Conservation (phyloP, 2,888 invertebrate genomes). For the Ochropacha duplaris region DNA sequence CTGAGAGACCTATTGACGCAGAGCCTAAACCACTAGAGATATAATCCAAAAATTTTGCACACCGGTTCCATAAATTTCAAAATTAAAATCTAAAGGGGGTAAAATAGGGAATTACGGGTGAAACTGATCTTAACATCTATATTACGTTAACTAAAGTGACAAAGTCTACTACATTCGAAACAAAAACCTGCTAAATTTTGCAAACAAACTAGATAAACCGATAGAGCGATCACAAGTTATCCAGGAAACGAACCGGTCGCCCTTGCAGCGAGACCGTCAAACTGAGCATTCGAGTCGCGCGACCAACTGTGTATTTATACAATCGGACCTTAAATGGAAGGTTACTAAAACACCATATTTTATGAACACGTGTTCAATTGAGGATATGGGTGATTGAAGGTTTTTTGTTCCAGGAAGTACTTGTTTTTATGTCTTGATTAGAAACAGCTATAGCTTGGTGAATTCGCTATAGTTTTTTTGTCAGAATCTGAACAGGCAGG, state of each 20-base stretch:
- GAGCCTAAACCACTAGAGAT: no score
- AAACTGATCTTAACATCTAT: background rate
- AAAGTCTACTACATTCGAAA: background rate
- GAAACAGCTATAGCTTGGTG: background rate
- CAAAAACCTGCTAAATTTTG: slow-evolving; percentile 10
- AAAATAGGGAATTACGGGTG: no score
- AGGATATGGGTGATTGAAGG: background rate
- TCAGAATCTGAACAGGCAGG: no score
- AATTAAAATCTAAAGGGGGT: no score
- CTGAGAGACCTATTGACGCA: no score
- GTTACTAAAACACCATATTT: slow-evolving; percentile 42
- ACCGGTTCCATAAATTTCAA: no score
- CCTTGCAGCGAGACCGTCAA: slow-evolving; percentile 55
- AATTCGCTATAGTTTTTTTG: no score
- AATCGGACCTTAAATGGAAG: slow-evolving; percentile 49
- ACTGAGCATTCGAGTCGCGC: slow-evolving; percentile 38
- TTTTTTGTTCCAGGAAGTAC: background rate
- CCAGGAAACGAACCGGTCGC: slow-evolving; percentile 73
- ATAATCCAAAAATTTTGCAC: no score
- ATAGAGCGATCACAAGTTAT: slow-evolving; percentile 51
- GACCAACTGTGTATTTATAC: slow-evolving; percentile 33
- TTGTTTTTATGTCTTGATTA: background rate
- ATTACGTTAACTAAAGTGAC: background rate
- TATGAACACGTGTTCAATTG: slow-evolving; percentile 15
- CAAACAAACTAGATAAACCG: slow-evolving; percentile 26